Percentiles rank a stretch among this genome's conserved stretches.
Conservation (phyloP, 2,113 vertebrate species). For the Aldabrachelys gigantea region DNA sequence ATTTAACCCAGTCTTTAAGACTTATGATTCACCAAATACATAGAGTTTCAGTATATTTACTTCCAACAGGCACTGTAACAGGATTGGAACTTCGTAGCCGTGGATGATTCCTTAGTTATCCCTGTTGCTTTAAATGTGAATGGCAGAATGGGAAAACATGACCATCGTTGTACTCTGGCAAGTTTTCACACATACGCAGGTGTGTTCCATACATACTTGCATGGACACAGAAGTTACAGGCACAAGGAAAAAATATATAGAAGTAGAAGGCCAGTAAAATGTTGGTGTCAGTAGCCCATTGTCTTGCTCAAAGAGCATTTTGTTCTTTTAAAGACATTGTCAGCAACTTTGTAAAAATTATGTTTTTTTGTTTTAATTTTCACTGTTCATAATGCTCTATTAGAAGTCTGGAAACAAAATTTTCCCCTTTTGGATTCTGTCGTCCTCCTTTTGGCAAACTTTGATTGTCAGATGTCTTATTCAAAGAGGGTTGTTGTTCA, state of each 20-base stretch:
- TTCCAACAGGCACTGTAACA: background rate
- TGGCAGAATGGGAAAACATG: background rate
- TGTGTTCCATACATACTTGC: background rate
- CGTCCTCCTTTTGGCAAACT: constrained; percentile 46
- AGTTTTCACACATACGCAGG: background rate
- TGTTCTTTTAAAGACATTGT: constrained; percentile 27
- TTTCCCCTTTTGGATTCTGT: constrained; percentile 30
- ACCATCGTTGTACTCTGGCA: background rate
- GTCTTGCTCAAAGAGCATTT: constrained; percentile 54
- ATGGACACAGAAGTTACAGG: background rate
- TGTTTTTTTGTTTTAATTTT: constrained; percentile 47
- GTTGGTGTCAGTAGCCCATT: background rate
- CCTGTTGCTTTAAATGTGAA: background rate
- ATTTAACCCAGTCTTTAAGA: background rate
- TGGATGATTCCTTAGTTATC: background rate
- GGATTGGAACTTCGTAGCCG: background rate
- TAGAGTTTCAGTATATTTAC: background rate
- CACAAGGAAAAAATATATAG: background rate
- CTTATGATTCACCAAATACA: background rate
- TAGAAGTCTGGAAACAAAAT: constrained; percentile 44
- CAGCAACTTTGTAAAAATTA: constrained; percentile 17
- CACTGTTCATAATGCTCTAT: background rate
- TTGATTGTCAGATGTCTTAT: constrained; percentile 13
- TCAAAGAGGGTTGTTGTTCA: constrained; percentile 47
- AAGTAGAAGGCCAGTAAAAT: background rate